phyloP scores from a whole-genome alignment of 2,888 invertebrate species.

The Tridacna gigas region DNA sequence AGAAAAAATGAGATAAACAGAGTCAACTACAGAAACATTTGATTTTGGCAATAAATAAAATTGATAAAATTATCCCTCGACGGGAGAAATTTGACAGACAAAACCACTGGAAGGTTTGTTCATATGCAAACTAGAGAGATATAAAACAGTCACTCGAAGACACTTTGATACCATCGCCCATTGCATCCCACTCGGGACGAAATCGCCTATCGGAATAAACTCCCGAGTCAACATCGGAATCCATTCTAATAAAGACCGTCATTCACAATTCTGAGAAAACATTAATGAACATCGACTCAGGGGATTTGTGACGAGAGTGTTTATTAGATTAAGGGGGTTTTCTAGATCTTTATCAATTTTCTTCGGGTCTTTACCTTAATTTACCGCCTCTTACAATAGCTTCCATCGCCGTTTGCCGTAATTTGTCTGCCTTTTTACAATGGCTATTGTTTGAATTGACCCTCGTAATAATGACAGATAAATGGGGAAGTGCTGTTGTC shows the following conservation, averaged over 20 bases:
- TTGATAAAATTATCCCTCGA: too few species aligned
- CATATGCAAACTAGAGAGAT: too few species aligned
- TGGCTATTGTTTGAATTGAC: slow-evolving; percentile 5
- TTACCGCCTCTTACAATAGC: slow-evolving; percentile 51
- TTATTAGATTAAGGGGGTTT: slow-evolving; percentile 66
- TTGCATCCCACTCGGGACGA: not conserved
- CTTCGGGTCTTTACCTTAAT: slow-evolving; percentile 56
- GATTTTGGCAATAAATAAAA: too few species aligned
- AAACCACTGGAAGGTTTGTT: too few species aligned
- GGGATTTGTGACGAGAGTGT: slow-evolving; percentile 59
- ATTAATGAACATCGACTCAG: slow-evolving; percentile 61
- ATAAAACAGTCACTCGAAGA: not conserved
- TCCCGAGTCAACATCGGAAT: slow-evolving; percentile 24
- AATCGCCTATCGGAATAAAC: slow-evolving; percentile 30
- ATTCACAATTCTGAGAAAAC: slow-evolving; percentile 35
- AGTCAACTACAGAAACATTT: too few species aligned
- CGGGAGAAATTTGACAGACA: too few species aligned
- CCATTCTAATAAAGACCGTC: slow-evolving; percentile 25
- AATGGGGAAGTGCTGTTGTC: slow-evolving; percentile 1
- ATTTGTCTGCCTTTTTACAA: slow-evolving; percentile 20
- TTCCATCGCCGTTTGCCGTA: slow-evolving; percentile 27
- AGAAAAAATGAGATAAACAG: too few species aligned
- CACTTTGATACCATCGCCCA: slow-evolving; percentile 36
- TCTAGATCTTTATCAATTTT: slow-evolving; percentile 62
- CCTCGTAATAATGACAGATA: not conserved